These are phyloP conservation scores for Gallinago undulata DNA, from an alignment of 2,113 vertebrate species.

Conservation along the genomic window DNA sequence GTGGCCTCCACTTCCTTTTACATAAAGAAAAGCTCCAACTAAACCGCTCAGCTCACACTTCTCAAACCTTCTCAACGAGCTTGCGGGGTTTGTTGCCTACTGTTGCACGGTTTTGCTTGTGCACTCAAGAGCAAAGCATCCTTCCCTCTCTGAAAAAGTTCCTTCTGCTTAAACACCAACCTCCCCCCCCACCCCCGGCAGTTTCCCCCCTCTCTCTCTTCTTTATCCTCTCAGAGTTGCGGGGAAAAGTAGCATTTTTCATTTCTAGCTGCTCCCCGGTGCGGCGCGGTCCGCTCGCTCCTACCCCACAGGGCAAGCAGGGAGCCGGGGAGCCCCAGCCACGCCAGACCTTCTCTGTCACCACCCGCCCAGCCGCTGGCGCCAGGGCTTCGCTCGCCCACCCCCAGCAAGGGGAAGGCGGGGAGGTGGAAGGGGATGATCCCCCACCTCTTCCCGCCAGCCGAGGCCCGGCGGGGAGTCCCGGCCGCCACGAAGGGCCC, in stretches of 20 bases:
- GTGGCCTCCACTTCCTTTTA: slow-evolving; percentile 30
- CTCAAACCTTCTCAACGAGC: not conserved
- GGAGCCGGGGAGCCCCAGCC: rapidly evolving
- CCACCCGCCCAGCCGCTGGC: not conserved
- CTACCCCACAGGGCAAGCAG: rapidly evolving
- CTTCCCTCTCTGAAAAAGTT: not conserved
- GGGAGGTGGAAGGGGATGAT: too few species aligned
- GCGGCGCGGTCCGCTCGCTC: rapidly evolving
- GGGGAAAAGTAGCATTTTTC: rapidly evolving
- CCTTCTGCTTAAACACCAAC: not conserved
- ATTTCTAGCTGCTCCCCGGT: not conserved
- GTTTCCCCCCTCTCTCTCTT: not conserved
- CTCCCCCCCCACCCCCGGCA: not conserved
- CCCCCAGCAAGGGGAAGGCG: rapidly evolving
- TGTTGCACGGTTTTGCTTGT: rapidly evolving
- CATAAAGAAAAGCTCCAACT: not conserved
- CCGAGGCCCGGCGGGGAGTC: not conserved
- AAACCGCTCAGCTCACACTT: not conserved
- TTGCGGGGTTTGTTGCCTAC: not conserved
- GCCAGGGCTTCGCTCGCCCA: not conserved
- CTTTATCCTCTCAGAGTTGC: rapidly evolving
- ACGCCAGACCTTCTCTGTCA: rapidly evolving
- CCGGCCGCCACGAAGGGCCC: not conserved
- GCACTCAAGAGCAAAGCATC: too few species aligned
- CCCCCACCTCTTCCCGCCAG: not conserved